Conservation (phyloP, 2,888 invertebrate species). For the Nebria brevicollis region DNA sequence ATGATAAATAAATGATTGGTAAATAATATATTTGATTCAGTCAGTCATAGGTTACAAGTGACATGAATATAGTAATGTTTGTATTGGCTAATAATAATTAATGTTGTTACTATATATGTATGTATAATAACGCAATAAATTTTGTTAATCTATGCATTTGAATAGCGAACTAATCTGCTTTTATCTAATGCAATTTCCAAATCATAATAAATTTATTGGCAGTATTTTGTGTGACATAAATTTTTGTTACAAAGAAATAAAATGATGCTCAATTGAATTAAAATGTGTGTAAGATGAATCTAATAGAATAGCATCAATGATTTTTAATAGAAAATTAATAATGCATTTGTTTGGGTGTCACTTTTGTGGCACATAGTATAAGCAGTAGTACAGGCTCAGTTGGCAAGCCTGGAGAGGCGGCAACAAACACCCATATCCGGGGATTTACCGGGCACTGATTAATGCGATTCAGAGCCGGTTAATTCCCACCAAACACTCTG, state of each 20-base stretch:
- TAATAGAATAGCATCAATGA: too few relatives aligned
- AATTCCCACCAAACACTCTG: conserved; percentile 72
- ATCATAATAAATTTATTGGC: not conserved
- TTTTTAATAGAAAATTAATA: not conserved
- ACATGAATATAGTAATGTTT: not conserved
- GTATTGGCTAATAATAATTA: not conserved
- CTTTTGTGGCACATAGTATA: conserved; percentile 23
- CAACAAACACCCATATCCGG: conserved; percentile 63
- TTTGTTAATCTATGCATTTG: not conserved
- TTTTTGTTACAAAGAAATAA: too few relatives aligned
- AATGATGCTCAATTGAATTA: too few relatives aligned
- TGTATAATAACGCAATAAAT: not conserved
- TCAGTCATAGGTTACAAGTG: not conserved
- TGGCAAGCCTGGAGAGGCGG: conserved; percentile 53
- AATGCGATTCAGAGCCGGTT: conserved; percentile 76
- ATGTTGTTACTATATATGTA: not conserved
- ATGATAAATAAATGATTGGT: not conserved
- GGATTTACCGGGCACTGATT: conserved; percentile 72
- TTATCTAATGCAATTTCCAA: not conserved
- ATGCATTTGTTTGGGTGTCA: conserved; percentile 23
- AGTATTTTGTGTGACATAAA: not conserved
- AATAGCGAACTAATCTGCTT: not conserved
- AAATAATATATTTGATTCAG: not conserved
- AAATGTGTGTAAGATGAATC: too few relatives aligned
- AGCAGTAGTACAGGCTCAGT: conserved; percentile 44